A percentile compares a stretch with the other conserved stretches of the same genome.
phyloP scores from a whole-genome alignment of 2,797 vertebrate species.

The Poeciliopsis gracilis region DNA sequence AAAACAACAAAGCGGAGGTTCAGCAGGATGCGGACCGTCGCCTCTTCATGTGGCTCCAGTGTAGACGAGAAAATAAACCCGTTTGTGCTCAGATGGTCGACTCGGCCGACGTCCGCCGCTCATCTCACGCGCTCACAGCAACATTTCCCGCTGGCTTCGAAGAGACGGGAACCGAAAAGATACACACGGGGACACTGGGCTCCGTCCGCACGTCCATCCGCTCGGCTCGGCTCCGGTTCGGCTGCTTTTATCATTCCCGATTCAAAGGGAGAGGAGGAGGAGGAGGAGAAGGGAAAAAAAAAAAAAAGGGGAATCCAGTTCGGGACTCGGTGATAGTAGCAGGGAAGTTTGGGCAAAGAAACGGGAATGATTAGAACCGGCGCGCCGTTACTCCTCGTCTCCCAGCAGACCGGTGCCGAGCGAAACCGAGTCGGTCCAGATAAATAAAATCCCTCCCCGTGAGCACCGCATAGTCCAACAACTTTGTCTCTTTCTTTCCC shows the following conservation, averaged over 20 bases:
- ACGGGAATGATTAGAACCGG: constrained; percentile 17
- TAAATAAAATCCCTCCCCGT: constrained; percentile 68
- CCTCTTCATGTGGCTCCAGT: constrained; percentile 70
- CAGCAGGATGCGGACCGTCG: constrained; percentile 45
- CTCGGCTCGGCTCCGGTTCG: constrained; percentile 37
- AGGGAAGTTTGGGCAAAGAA: constrained; percentile 52
- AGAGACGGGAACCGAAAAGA: neutral
- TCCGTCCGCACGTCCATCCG: constrained; percentile 49
- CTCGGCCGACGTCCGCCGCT: constrained; percentile 60
- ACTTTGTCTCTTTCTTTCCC: constrained; percentile 84
- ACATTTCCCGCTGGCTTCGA: constrained; percentile 6
- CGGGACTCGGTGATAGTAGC: constrained; percentile 43
- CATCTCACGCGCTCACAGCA: constrained; percentile 46
- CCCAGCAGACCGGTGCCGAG: constrained; percentile 40
- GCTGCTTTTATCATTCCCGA: constrained; percentile 61
- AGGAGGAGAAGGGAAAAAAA: neutral
- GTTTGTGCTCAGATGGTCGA: constrained; percentile 30
- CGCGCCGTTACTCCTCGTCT: constrained; percentile 35
- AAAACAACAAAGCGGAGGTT: constrained; percentile 52
- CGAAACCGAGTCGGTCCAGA: constrained; percentile 44
- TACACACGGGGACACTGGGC: constrained; percentile 7
- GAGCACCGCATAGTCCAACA: constrained; percentile 68
- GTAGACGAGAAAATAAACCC: constrained; percentile 54
- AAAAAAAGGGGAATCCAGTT: constrained; percentile 28
- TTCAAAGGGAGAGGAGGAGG: constrained; percentile 43